These are phyloP conservation scores for Marmota flaviventris DNA, from an alignment of 2,113 vertebrate genomes.

Conservation along the genomic window DNA sequence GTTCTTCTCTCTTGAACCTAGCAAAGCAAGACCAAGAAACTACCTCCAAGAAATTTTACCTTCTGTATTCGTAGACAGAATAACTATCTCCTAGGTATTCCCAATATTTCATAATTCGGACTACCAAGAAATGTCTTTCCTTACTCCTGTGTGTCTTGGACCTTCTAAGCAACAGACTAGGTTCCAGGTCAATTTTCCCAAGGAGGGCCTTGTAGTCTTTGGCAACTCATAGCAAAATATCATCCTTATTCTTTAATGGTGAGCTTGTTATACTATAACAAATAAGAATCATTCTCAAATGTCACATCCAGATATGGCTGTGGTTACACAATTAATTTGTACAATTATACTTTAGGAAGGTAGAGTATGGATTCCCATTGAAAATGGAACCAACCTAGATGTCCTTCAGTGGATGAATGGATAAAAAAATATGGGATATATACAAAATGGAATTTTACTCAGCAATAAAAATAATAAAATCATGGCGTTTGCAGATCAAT, in stretches of 20 bases:
- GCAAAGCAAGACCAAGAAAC: slow-evolving; percentile 1
- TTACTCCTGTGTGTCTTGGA: not conserved
- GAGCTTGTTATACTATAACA: not conserved
- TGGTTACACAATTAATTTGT: not conserved
- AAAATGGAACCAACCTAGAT: not conserved
- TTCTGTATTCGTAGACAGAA: not conserved
- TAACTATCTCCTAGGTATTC: not conserved
- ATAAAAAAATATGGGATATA: too few relatives aligned
- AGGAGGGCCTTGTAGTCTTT: not conserved
- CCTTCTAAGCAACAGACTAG: too few relatives aligned
- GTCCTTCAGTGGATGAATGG: too few relatives aligned
- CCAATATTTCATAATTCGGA: not conserved
- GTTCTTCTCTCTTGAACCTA: not conserved
- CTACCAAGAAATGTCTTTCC: not conserved
- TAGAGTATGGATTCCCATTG: not conserved
- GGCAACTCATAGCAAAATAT: not conserved
- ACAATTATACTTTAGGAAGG: not conserved
- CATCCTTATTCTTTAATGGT: not conserved
- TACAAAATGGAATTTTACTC: too few relatives aligned
- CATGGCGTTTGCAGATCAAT: too few relatives aligned
- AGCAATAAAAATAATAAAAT: too few relatives aligned
- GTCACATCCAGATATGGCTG: not conserved
- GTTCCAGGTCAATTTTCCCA: too few relatives aligned
- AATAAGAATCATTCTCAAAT: not conserved
- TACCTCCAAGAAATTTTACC: not conserved